Base-by-base conservation (phyloP, 64 coral and sea anemone genomes). In the Porites lutea region DNA sequence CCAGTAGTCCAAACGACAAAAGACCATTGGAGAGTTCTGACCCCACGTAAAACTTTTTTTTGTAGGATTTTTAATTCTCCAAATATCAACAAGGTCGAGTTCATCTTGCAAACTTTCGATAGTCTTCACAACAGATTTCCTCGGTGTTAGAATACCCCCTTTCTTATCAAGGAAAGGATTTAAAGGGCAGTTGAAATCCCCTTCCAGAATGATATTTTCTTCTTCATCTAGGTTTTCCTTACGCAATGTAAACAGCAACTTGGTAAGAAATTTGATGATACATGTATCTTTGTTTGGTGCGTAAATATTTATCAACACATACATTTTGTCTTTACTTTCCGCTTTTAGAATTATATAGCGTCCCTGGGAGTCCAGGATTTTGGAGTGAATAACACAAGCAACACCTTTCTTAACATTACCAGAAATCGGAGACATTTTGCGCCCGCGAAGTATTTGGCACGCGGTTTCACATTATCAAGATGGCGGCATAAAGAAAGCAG, bases 231-330 rank as follows among this genome's bases (percentile, higher is more conserved):
- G 47, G 13, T 11, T 71, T 48, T 59, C 19, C 13, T 27, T 19
- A 49, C n/a, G 72, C 49, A 49, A 3, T 3, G 5, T 57, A 52
- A 11, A 7, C 49, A 15, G 44, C 6, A 50, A 48, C 19, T 77
- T 62, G 60, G 18, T 44, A 75, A 61, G 22, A 78, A 87, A 47
- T 22, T n/a, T 14, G 14, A 68, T 70, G 12, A 48, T 45, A 14
- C 44, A n/a, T 16, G 37, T 87, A 12, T 76, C 74, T 64, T 70
- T 65, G 46, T 89, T 89, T 11, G 87, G 87, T 14, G 65, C 49
- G 60, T 89, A 89, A 18, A 64, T 65, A 77, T 77, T 89, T 44
- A 89, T 64, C 16, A 89, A 47, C 44, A 89, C 3, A 46, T 53
- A 88, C 16, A 12, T 55, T 50, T 72, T 88, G 53, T 59, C 65